Evolutionary conservation across 2,797 vertebrate genomes (phyloP), one percentile per base, ranked within the genome.

Genomic region (Spheniscus humboldti): DNA sequence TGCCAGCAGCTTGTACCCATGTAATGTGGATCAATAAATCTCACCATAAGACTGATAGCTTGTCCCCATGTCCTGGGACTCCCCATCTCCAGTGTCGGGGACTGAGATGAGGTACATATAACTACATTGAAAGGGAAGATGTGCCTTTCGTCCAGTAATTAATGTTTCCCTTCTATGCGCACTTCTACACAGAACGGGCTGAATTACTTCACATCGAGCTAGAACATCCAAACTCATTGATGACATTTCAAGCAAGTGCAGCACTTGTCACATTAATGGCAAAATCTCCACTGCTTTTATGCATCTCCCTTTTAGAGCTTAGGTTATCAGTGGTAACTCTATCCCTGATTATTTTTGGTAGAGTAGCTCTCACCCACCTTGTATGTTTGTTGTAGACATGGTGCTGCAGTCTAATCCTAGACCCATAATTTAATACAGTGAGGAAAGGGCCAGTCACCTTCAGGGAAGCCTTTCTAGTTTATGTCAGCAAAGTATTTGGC

Each of bases 291-390:
- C 10, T 10, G 52, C 73, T 69, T 92, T 66, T 69, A 30, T 39
- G 14, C 82, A 35, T n/a, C 31, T 85, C n/a, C 27, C 43, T 81
- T 87, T 86, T 60, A 85, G 67, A 92, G 55, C 18, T 89, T 33
- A 68, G 27, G 14, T 55, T 92, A 52, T 81, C 55, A 52, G 47
- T 53, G 57, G 67, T 69, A 82, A 82, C 24, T 63, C 67, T 83
- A 85, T 48, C 74, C 68, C 30, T 30, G 63, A 62, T 91, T 93
- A 89, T 96, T 97, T 96, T 93, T 82, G 80, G 86, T 68, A 79
- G 55, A 60, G 48, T 43, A 71, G 27, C 52, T 95, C 63, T 93
- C 77, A 74, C 33, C 15, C 28, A 55, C 31, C 45, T 91, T 89
- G 25, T 8, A 85, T 6, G 0, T 71, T 95, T 74, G 27, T 45